These are phyloP conservation scores for Zeugodacus cucurbitae DNA, from an alignment of 1,140 invertebrate species.

Conservation along the genomic window DNA sequence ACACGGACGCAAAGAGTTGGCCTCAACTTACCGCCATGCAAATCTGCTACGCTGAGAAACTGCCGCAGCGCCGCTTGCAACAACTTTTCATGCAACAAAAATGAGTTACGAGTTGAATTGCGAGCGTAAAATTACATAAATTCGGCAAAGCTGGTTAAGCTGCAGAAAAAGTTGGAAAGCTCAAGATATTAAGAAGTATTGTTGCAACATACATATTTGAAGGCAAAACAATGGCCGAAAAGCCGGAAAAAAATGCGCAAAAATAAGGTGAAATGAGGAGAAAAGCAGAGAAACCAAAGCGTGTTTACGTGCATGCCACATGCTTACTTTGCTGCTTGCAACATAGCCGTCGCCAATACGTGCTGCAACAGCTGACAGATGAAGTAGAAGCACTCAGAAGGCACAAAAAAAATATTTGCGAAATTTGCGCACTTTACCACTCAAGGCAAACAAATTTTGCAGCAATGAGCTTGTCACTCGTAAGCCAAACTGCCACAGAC, in stretches of 20 bases:
- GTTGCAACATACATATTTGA: not conserved
- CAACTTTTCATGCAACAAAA: constrained; percentile 30
- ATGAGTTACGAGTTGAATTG: constrained; percentile 10
- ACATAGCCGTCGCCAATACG: not conserved
- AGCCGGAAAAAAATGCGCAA: not conserved
- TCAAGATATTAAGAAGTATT: not conserved
- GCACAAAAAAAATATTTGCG: not conserved
- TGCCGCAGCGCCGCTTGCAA: not conserved
- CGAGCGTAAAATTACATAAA: constrained; percentile 28
- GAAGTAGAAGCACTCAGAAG: not conserved
- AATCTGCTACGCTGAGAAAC: not conserved
- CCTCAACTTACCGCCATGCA: not conserved
- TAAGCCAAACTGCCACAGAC: not conserved
- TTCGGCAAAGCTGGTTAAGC: not conserved
- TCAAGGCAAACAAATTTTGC: not conserved
- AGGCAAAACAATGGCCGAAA: not conserved
- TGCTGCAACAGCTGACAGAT: not conserved
- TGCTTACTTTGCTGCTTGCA: not conserved
- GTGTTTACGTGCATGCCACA: not conserved
- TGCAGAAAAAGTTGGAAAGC: not conserved
- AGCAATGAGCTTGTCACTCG: not conserved
- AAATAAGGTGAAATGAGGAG: not conserved
- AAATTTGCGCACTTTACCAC: not conserved
- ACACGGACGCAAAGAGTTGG: not conserved
- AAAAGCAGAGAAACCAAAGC: not conserved